Evolutionary conservation across 2,113 vertebrate species (phyloP), one percentile per base, ranked within the genome.

Genomic region (Ranitomeya imitator): DNA sequence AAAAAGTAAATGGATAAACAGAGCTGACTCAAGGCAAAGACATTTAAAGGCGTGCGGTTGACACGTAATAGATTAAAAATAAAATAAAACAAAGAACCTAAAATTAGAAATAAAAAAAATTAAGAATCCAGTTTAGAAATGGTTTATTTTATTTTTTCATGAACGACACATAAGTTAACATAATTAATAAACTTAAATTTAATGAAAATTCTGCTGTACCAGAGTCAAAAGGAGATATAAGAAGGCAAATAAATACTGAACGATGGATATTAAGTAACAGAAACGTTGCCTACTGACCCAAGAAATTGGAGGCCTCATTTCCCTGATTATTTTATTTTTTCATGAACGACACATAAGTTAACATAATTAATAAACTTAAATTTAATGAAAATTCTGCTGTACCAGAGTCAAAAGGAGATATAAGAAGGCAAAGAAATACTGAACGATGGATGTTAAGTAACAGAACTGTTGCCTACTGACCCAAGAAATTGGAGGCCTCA

Each of bases 1-100:
- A 55, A 74, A 85, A 73, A 85, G 18, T 85, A 85, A 73, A 85
- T 85, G 51, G 52, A 83, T 67, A 83, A 69, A 67, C n/a, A 83
- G 63, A 61, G 80, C 59, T 83, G 80, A 67, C 81, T 65, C 37
- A 69, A 54, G 81, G 81, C 61, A 83, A 83, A 67, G 45, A 69
- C 61, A 14, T 83, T 19, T 52, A 69, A 83, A 63, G 45, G 61
- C 61, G 16, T 83, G 65, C 37, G 52, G 61, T 67, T 52, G 37
- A 65, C 18, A 52, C 6, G 52, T 79, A 65, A 67, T 83, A 4
- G 37, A 65, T 51, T 83, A 52, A 63, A 51, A 51, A 7, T 12
- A 82, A 45, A 15, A 60, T 13, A 26, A 55, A 57, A 7, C 11
- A 2, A 60, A 45, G 37, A 52, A 19, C 52, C 8, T 52, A 21